Evolutionary conservation across 2,888 invertebrate species (phyloP), one percentile per base, ranked within the genome.

Genomic region (Metacarcinus magister): DNA sequence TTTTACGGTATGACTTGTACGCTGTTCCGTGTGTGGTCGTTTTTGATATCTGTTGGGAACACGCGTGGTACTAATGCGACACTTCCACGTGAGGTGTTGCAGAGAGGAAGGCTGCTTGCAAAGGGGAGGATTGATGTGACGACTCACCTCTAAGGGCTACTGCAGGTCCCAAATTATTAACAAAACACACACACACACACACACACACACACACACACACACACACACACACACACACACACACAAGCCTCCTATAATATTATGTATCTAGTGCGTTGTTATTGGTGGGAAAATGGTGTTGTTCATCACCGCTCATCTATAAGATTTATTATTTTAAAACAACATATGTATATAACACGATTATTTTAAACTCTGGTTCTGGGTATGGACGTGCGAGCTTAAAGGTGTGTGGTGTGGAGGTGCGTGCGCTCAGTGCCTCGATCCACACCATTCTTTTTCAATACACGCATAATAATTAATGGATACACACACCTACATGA

Each of bases 381-480:
- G 60, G 39, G 48, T 60, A 54, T 48, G 39, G 39, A 82, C 32
- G 82, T 82, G 82, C 82, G 82, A 32, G 82, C 82, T 82, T 82
- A 82, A 82, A 82, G 82, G 82, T 82, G 82, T 28, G 82, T 82
- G 82, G 82, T 82, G 82, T 82, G 32, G 82, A 82, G 82, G 82
- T 82, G 82, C 16, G 82, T 82, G 82, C 16, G 82, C 32, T 32
- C 32, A 32, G 32, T 32, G 82, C 82, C 28, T 82, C 82, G 23
- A 44, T 92, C 28, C 48, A 92, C 48, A 92, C 48, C 32, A 32
- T 7, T 82, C 82, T 82, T 82, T 82, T 82, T 19, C 13, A 32
- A 82, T 82, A 82, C 82, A 82, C 82, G 82, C 28, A 82, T 82
- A 32, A n/a, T 93, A 54, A 13, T 93, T 13, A 23, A 93, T 60